phyloP scores from a whole-genome alignment of 2,797 vertebrate species.

The Squalus acanthias region DNA sequence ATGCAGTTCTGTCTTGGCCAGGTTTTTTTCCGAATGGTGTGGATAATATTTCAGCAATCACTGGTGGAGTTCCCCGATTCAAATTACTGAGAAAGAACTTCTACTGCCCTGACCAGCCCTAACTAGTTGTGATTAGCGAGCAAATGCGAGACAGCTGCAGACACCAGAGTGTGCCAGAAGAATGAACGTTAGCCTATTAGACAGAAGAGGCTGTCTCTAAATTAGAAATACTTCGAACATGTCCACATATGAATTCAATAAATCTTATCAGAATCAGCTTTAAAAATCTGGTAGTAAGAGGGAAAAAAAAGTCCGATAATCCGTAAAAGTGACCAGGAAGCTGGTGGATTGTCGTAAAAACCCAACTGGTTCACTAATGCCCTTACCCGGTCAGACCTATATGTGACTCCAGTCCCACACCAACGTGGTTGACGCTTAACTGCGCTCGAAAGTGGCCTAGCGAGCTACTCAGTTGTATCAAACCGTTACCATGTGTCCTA shows the following conservation, averaged over 20 bases:
- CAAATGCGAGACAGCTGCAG: background rate
- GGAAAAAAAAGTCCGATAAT: background rate
- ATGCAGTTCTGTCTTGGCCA: background rate
- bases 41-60: background rate
- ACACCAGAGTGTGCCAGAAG: background rate
- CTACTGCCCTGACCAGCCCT: background rate
- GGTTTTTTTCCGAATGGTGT: background rate
- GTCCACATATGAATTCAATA: background rate
- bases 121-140: background rate
- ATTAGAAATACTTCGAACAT: background rate
- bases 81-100: background rate
- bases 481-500: background rate
- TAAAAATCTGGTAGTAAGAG: background rate
- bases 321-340: background rate
- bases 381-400: background rate
- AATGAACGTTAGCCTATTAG: background rate
- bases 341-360: background rate
- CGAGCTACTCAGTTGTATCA: background rate
- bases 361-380: background rate
- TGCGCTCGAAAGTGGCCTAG: background rate
- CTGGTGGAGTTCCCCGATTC: background rate
- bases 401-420: background rate
- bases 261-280: background rate
- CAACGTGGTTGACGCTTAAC: background rate
- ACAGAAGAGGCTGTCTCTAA: background rate